phyloP scores from a whole-genome alignment of 2,888 invertebrate genomes.

The Drosophila kambysellisi region DNA sequence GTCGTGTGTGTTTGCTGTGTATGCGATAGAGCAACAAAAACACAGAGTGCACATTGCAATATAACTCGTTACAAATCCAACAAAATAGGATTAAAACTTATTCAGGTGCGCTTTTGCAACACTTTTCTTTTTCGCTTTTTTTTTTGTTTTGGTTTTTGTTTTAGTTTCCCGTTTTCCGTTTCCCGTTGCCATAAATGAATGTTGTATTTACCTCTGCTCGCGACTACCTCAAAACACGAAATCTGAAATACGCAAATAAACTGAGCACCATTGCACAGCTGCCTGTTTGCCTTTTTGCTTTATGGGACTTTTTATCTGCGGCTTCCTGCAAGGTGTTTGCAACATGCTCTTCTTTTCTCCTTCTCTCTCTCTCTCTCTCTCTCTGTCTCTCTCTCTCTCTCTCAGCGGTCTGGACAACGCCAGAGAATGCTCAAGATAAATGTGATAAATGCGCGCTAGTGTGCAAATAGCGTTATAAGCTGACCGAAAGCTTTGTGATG shows the following conservation, averaged over 20 bases:
- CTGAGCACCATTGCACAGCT: conserved; percentile 62
- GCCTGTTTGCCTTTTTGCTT: conserved; percentile 73
- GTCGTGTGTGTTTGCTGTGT: conserved; percentile 9
- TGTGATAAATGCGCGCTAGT: conserved; percentile 74
- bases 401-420: conserved; percentile 40
- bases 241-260: conserved; percentile 73
- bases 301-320: conserved; percentile 67
- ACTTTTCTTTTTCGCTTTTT: conserved; percentile 11
- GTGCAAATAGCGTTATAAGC: conserved; percentile 75
- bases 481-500: conserved; percentile 68
- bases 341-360: neutral
- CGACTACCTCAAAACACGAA: conserved; percentile 41
- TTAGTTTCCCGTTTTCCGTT: conserved; percentile 39
- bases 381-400: neutral
- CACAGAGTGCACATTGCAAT: conserved; percentile 19
- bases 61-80: conserved; percentile 53
- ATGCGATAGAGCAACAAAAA: conserved; percentile 8
- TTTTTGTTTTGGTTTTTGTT: conserved; percentile 19
- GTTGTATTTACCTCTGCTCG: conserved; percentile 38
- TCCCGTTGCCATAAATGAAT: conserved; percentile 57
- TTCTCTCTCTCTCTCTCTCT: neutral
- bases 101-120: conserved; percentile 43
- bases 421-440: conserved; percentile 65
- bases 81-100: conserved; percentile 75
- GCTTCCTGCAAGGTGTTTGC: conserved; percentile 54